A percentile compares a stretch with the other conserved stretches of the same genome.
Evolutionary conservation across 1,140 invertebrate genomes (phyloP).

Genomic region (Micrasema minimum): DNA sequence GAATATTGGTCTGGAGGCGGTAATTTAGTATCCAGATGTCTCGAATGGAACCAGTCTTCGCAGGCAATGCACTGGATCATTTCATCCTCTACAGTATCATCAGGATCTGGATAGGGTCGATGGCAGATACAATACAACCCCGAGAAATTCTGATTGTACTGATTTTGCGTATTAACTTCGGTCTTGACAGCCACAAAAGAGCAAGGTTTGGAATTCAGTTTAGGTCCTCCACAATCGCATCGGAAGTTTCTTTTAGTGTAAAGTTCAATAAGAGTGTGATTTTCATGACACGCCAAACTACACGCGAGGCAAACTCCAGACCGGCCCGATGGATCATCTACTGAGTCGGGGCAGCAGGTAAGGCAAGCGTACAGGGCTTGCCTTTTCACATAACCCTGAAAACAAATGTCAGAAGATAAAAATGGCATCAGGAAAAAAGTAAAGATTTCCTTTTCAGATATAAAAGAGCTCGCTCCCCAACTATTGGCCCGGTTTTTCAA

Average conservation of each 20-base stretch:
- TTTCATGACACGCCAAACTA: slow-evolving; percentile 93
- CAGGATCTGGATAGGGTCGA: slow-evolving; percentile 95
- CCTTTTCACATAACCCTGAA: slow-evolving; percentile 90
- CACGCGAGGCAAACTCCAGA: slow-evolving; percentile 96
- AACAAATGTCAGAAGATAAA: too few species aligned
- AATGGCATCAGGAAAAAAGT: too few species aligned
- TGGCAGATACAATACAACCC: slow-evolving; percentile 93
- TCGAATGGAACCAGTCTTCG: slow-evolving; percentile 97
- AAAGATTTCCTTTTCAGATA: too few species aligned
- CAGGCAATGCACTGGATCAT: slow-evolving; percentile 98
- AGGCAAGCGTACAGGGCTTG: slow-evolving; percentile 96
- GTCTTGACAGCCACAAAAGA: slow-evolving; percentile 78
- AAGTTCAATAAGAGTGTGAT: slow-evolving; percentile 94
- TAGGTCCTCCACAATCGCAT: slow-evolving; percentile 96
- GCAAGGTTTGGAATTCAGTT: slow-evolving; percentile 80
- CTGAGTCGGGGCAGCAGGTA: slow-evolving; percentile 81
- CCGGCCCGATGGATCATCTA: slow-evolving; percentile 66
- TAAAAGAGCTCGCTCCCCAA: too few species aligned
- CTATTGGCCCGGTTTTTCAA: too few species aligned
- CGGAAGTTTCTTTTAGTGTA: slow-evolving; percentile 97
- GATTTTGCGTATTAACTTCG: slow-evolving; percentile 77
- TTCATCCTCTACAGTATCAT: slow-evolving; percentile 81
- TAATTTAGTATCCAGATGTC: slow-evolving; percentile 76
- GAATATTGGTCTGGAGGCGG: slow-evolving; percentile 73
- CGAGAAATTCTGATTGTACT: slow-evolving; percentile 96